Evolutionary conservation across 2,888 invertebrate species (phyloP).

Genomic region (Dicyrtomina minuta): DNA sequence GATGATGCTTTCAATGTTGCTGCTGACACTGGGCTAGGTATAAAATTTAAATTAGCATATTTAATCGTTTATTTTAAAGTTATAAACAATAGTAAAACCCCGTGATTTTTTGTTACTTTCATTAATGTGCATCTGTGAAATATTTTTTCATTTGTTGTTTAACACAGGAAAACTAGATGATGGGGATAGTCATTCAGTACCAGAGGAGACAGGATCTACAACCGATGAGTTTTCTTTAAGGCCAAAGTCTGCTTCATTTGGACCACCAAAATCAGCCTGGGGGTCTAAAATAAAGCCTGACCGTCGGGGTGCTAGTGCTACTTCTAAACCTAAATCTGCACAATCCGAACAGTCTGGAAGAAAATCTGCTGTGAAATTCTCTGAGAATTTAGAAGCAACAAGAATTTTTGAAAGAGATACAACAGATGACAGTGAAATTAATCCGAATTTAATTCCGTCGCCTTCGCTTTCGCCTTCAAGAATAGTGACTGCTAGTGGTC

Average conservation of each 20-base stretch:
- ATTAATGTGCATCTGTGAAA: too few relatives aligned
- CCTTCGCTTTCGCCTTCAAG: conserved; percentile 16
- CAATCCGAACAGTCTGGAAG: neutral
- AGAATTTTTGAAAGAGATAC: conserved; percentile 24
- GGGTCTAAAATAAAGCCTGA: conserved; percentile 39
- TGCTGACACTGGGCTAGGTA: conserved; percentile 49
- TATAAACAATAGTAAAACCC: too few relatives aligned
- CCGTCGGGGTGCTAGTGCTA: conserved; percentile 45
- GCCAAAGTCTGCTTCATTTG: conserved; percentile 50
- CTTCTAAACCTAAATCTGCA: conserved; percentile 42
- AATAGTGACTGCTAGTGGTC: conserved; percentile 4
- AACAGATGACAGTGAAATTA: conserved; percentile 33
- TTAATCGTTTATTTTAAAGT: too few relatives aligned
- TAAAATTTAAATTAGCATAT: neutral
- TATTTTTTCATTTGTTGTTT: too few relatives aligned
- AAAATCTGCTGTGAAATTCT: too few relatives aligned
- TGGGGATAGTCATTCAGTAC: neutral
- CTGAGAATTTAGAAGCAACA: neutral
- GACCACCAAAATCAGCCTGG: conserved; percentile 51
- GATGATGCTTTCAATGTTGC: conserved; percentile 75
- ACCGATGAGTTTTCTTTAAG: conserved; percentile 43
- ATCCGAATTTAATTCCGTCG: too few relatives aligned
- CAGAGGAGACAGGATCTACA: too few relatives aligned
- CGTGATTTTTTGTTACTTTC: too few relatives aligned
- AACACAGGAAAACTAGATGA: too few relatives aligned